phyloP scores from a whole-genome alignment of 2,113 vertebrate species.

The Etheostoma cragini region DNA sequence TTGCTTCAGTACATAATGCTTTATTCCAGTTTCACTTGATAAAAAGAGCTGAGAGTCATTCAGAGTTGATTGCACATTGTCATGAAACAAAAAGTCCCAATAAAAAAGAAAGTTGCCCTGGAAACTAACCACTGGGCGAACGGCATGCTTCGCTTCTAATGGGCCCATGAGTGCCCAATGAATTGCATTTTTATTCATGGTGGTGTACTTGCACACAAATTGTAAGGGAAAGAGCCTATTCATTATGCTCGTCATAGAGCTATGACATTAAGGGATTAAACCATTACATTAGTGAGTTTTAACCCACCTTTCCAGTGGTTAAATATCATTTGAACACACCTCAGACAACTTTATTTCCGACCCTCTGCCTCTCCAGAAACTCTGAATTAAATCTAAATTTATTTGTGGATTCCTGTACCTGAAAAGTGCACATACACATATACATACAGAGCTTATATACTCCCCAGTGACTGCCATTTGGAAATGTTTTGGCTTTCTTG shows the following conservation, averaged over 20 bases:
- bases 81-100: constrained; percentile 26
- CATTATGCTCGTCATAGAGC: constrained; percentile 32
- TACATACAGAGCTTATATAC: not conserved
- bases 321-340: constrained; percentile 31
- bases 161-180: not conserved
- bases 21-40: constrained; percentile 8
- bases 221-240: constrained; percentile 9
- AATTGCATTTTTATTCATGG: constrained; percentile 38
- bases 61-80: constrained; percentile 48
- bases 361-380: not conserved
- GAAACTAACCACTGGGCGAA: constrained; percentile 30
- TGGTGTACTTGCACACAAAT: constrained; percentile 3
- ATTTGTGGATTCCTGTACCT: not conserved
- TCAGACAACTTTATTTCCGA: constrained; percentile 24
- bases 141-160: constrained; percentile 7
- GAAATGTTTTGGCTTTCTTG: not conserved
- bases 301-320: constrained; percentile 14
- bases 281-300: constrained; percentile 44
- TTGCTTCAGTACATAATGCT: not conserved
- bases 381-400: constrained; percentile 6
- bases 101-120: constrained; percentile 27
- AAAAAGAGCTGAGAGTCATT: constrained; percentile 32
- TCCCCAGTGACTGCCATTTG: constrained; percentile 32
- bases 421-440: not conserved
- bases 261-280: constrained; percentile 43